A percentile compares a stretch with the other conserved stretches of the same genome.
Conservation (phyloP, 2,888 invertebrate species). For the Melanotus villosus region DNA sequence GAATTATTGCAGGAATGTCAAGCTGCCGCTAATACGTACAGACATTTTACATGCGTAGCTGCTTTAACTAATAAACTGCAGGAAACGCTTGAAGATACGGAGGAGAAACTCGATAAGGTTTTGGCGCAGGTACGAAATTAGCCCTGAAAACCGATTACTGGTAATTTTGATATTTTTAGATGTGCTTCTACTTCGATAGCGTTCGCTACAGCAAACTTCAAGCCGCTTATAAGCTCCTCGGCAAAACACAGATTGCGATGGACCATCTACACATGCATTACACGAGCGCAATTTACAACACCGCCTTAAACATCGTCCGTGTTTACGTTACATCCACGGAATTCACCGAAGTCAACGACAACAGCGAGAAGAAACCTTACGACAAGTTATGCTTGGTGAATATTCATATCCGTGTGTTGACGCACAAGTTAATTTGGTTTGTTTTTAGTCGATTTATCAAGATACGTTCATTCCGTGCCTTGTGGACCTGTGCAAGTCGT, state of each 20-base stretch:
- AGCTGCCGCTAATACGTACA: conserved; percentile 86
- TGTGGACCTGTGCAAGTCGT: conserved; percentile 87
- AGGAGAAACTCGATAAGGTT: conserved; percentile 91
- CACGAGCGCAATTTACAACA: conserved; percentile 90
- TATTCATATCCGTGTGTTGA: too few species aligned
- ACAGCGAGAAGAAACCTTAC: conserved; percentile 80
- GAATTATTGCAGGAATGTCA: conserved; percentile 91
- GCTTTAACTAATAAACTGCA: conserved; percentile 89
- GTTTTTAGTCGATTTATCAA: conserved; percentile 69
- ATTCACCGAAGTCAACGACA: conserved; percentile 62
- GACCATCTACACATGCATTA: conserved; percentile 97
- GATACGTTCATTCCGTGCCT: conserved; percentile 82
- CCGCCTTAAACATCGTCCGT: conserved; percentile 74
- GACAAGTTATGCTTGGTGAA: conserved; percentile 83
- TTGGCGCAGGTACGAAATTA: conserved; percentile 77
- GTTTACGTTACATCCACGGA: conserved; percentile 69
- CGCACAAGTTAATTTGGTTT: too few species aligned
- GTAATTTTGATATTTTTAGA: conserved; percentile 61
- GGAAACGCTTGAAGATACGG: conserved; percentile 91
- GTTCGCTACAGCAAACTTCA: conserved; percentile 87
- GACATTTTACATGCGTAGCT: conserved; percentile 92
- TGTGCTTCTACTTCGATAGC: conserved; percentile 82
- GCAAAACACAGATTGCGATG: conserved; percentile 89
- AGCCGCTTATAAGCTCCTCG: conserved; percentile 89
- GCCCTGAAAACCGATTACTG: not conserved